A percentile compares a stretch with the other conserved stretches of the same genome.
Evolutionary conservation across 2,113 vertebrate species (phyloP).

Genomic region (Sphaerodactylus townsendi): DNA sequence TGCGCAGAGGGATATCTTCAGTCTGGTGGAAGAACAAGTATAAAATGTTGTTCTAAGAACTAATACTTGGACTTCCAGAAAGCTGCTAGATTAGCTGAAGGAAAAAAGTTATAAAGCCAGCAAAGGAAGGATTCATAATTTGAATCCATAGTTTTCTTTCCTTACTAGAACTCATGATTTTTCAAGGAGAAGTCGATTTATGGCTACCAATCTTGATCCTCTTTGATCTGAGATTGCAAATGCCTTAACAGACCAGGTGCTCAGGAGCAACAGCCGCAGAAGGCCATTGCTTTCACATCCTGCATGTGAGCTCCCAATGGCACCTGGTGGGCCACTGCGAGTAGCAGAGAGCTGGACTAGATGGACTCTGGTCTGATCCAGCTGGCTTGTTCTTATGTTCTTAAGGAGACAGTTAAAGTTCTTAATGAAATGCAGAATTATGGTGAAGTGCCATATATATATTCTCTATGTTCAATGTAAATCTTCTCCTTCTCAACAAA

Average conservation of each 20-base stretch:
- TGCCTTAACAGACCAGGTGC: too few species aligned
- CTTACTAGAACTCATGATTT: background rate
- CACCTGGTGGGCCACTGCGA: too few species aligned
- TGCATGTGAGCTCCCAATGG: too few species aligned
- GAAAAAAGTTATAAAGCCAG: background rate
- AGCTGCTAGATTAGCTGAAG: background rate
- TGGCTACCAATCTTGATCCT: too few species aligned
- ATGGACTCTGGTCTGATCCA: too few species aligned
- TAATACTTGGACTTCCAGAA: background rate
- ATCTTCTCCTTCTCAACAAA: background rate
- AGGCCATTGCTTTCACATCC: too few species aligned
- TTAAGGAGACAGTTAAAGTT: background rate
- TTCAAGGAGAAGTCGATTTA: background rate
- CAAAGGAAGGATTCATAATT: background rate
- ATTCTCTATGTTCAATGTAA: background rate
- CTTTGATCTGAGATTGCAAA: too few species aligned
- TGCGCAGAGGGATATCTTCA: background rate
- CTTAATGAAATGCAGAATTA: background rate
- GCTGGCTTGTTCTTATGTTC: too few species aligned
- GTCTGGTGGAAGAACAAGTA: too few species aligned
- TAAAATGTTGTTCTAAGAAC: background rate
- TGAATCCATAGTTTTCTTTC: background rate
- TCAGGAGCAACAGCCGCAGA: too few species aligned
- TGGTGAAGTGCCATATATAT: background rate
- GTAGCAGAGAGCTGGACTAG: too few species aligned